Evolutionary conservation across 2,113 vertebrate genomes (phyloP), one percentile per base, ranked within the genome.

Genomic region (Grammomys surdaster): DNA sequence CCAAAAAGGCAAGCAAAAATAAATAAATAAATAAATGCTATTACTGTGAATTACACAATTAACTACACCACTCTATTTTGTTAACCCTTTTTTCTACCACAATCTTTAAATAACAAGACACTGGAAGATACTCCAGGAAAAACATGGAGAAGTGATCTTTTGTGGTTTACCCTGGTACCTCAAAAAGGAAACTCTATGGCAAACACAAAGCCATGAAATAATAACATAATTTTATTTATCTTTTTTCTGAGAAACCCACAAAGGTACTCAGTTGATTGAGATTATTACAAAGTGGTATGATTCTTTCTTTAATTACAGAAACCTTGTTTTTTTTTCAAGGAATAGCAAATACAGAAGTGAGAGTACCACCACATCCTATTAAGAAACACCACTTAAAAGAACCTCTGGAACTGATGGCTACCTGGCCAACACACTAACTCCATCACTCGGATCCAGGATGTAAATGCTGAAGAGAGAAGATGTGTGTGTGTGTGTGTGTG

Each of bases 31-130:
- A 75, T 43, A 82, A 67, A 20, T 78, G 28, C n/a, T 78, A 54
- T 89, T 75, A 75, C 22, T 93, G 19, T 92, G 67, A 96, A 86
- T 92, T 77, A 92, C 54, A 94, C 67, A 96, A 93, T 93, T 87
- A 54, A 78, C 92, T 89, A 58, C 31, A 11, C 19, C 86, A 58
- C 95, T 88, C 60, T 93, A 31, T 40, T 73, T 95, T 72, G 67
- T 36, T 58, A 84, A 20, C 65, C 1, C 77, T 89, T 60, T n/a
- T 92, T 88, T 94, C 81, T 91, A 81, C 1, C 67, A 81, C 72
- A 63, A n/a, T 63, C 54, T 88, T 51, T 80, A 93, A 70, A 26
- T 60, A 94, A 88, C 43, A 22, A 94, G 63, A 91, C 33, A 76
- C 22, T 6, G 75, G 65, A 92, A 93, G 69, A 76, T 70, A 48